Percentiles rank a stretch among this genome's conserved stretches.
phyloP scores from a whole-genome alignment of 2,888 invertebrate species.

The Heliothis peltigera region DNA sequence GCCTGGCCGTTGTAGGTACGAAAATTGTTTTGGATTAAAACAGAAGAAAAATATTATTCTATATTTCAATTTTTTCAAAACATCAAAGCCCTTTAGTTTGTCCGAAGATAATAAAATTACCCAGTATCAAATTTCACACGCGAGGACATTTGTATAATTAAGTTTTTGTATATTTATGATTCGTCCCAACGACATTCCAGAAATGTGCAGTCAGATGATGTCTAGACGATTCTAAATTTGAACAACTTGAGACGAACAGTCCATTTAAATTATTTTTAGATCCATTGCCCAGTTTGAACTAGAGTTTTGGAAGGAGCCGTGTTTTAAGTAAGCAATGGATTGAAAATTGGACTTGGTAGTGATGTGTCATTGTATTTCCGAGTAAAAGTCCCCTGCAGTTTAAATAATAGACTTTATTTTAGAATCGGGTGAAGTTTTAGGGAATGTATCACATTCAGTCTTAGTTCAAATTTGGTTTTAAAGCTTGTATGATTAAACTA shows the following conservation, averaged over 20 bases:
- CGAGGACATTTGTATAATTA: slow-evolving; percentile 37
- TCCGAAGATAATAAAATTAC: slow-evolving; percentile 23
- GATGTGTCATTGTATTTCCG: background rate
- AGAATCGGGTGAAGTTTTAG: background rate
- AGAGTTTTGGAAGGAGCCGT: background rate
- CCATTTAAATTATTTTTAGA: slow-evolving; percentile 24
- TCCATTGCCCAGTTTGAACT: slow-evolving; percentile 14
- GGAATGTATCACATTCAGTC: background rate
- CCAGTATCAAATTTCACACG: slow-evolving; percentile 42
- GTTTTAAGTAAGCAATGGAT: slow-evolving; percentile 15
- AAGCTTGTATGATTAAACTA: background rate
- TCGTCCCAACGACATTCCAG: slow-evolving; percentile 51
- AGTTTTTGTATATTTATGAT: slow-evolving; percentile 36
- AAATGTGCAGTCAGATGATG: slow-evolving; percentile 48
- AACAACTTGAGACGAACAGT: slow-evolving; percentile 28
- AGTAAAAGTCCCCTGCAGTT: slow-evolving; percentile 2
- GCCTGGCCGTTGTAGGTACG: too few relatives aligned
- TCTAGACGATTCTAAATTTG: slow-evolving; percentile 56
- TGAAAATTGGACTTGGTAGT: background rate
- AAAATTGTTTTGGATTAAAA: too few relatives aligned
- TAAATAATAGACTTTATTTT: slow-evolving; percentile 9
- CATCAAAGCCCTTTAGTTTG: background rate
- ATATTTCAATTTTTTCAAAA: too few relatives aligned
- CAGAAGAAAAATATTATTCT: too few relatives aligned
- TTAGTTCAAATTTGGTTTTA: background rate